phyloP scores from a whole-genome alignment of 2,113 vertebrate species.

The Oxyura jamaicensis region DNA sequence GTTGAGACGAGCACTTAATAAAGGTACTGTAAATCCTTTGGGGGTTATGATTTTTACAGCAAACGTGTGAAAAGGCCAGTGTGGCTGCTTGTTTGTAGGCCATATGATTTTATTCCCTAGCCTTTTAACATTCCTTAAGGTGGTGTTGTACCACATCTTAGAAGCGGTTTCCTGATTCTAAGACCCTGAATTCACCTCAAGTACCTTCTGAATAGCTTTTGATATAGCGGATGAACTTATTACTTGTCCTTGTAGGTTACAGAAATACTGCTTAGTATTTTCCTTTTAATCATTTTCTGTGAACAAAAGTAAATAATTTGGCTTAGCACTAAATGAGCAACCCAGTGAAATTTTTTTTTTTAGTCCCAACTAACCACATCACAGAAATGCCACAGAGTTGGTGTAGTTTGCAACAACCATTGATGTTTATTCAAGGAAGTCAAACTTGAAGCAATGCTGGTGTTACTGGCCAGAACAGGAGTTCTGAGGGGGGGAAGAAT shows the following conservation, averaged over 20 bases:
- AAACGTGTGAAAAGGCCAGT: neutral
- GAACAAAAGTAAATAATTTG: neutral
- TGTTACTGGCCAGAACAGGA: neutral
- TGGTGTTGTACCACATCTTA: neutral
- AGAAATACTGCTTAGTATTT: neutral
- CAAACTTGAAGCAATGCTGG: neutral
- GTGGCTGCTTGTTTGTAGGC: neutral
- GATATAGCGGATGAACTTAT: neutral
- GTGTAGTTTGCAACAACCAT: neutral
- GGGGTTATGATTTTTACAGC: neutral
- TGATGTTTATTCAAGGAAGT: constrained; percentile 6
- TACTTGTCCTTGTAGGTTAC: neutral
- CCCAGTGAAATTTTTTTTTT: neutral
- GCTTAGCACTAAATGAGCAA: neutral
- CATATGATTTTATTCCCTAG: neutral
- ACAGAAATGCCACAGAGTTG: neutral
- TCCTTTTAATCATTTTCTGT: neutral
- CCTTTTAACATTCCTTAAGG: neutral
- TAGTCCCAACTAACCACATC: neutral
- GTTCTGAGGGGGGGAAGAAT: neutral
- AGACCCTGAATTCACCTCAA: neutral
- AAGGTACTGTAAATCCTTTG: constrained; percentile 74
- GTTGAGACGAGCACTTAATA: constrained; percentile 75
- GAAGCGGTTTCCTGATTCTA: constrained; percentile 1
- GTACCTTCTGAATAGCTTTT: neutral